These are phyloP conservation scores for Elymnias hypermnestra DNA, from an alignment of 1,140 invertebrate genomes.

Conservation along the genomic window DNA sequence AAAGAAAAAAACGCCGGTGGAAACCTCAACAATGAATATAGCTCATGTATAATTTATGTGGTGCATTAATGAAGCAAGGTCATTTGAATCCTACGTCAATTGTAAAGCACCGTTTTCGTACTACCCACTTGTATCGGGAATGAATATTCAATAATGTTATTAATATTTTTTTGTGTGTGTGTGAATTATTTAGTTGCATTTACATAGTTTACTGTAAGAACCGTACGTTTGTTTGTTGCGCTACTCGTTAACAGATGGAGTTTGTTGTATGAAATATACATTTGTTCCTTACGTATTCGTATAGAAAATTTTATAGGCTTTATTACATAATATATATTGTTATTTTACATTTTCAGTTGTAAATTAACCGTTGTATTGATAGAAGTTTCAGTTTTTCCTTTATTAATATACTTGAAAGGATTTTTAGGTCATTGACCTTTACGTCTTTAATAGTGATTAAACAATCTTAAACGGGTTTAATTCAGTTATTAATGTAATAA, in stretches of 20 bases:
- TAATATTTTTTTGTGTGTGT: slow-evolving; percentile 11
- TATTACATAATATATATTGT: too few species aligned
- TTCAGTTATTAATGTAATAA: too few species aligned
- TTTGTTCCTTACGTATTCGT: too few species aligned
- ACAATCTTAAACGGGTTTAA: slow-evolving; percentile 1
- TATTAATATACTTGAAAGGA: too few species aligned
- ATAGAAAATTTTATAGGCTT: too few species aligned
- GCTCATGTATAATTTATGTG: slow-evolving; percentile 66
- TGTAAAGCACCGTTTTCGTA: not conserved
- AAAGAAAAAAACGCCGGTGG: slow-evolving; percentile 55
- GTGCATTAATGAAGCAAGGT: slow-evolving; percentile 66
- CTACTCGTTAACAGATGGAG: slow-evolving; percentile 61
- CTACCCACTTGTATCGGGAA: slow-evolving; percentile 21
- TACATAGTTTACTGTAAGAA: slow-evolving; percentile 26
- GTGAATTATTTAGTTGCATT: slow-evolving; percentile 1
- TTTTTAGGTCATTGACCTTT: not conserved
- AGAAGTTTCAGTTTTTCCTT: too few species aligned
- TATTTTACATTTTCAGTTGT: too few species aligned
- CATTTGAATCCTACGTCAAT: slow-evolving; percentile 45
- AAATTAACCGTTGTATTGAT: too few species aligned
- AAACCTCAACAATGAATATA: slow-evolving; percentile 45
- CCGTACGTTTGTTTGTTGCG: slow-evolving; percentile 29
- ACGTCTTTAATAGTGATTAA: not conserved
- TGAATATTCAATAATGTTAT: slow-evolving; percentile 14
- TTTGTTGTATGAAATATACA: slow-evolving; percentile 3